A percentile compares a stretch with the other conserved stretches of the same genome.
These are phyloP conservation scores for Urosaurus nigricauda DNA, from an alignment of 2,797 vertebrate genomes.

Conservation along the genomic window DNA sequence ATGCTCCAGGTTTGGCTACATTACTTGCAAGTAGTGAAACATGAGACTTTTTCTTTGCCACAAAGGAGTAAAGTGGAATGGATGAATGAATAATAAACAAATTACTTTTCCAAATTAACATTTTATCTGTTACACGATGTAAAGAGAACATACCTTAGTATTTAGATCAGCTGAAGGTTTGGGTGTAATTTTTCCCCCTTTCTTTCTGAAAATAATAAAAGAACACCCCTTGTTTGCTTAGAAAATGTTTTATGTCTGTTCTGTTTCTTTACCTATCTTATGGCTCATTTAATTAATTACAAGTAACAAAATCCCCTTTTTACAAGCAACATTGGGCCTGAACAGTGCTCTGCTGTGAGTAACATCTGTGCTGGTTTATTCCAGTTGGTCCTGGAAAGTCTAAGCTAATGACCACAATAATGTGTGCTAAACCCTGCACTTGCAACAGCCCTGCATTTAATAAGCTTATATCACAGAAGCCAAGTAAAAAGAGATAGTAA, in stretches of 20 bases:
- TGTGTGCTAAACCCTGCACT: neutral
- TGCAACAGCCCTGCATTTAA: conserved; percentile 16
- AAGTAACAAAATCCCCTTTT: conserved; percentile 35
- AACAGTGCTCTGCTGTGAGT: neutral
- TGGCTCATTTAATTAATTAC: conserved; percentile 45
- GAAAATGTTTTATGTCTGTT: conserved; percentile 22
- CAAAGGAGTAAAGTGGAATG: too few species aligned
- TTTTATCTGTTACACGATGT: neutral
- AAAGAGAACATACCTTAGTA: neutral
- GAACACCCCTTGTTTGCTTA: conserved; percentile 6
- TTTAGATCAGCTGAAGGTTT: neutral
- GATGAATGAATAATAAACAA: too few species aligned
- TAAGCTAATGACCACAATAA: conserved; percentile 4
- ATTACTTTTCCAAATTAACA: too few species aligned
- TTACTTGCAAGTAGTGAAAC: too few species aligned
- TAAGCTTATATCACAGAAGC: neutral
- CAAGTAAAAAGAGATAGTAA: neutral
- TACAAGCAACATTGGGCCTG: neutral
- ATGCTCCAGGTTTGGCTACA: too few species aligned
- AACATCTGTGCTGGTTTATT: conserved; percentile 40
- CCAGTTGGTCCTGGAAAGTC: conserved; percentile 7
- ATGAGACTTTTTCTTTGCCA: too few species aligned
- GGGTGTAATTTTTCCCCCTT: neutral
- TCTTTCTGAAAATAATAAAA: neutral
- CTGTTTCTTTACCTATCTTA: conserved; percentile 30